Conservation (phyloP, 2,888 invertebrate species). For the Pollenia griseotomentosa region DNA sequence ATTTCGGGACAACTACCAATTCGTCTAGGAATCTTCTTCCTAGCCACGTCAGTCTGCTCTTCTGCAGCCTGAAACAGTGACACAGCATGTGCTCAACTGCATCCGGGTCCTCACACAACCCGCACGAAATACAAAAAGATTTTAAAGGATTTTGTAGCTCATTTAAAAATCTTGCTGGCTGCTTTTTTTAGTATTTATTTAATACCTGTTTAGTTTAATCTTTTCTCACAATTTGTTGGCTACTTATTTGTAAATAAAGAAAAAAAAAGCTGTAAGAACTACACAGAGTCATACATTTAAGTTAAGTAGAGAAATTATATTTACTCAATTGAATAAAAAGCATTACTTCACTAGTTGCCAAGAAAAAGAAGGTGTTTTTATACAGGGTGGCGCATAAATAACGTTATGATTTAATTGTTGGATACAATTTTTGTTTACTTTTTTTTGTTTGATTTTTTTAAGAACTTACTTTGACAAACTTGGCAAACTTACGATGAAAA, state of each 20-base stretch:
- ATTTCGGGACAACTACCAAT: too few relatives aligned
- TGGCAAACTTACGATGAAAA: too few relatives aligned
- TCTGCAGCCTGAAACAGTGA: too few relatives aligned
- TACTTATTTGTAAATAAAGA: conserved; percentile 15
- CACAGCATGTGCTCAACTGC: too few relatives aligned
- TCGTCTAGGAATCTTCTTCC: too few relatives aligned
- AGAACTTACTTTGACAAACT: too few relatives aligned
- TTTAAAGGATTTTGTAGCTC: not conserved
- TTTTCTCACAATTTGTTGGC: conserved; percentile 40
- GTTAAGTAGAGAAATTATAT: conserved; percentile 45
- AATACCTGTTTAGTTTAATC: not conserved
- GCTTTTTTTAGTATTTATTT: not conserved
- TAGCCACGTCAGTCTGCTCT: too few relatives aligned
- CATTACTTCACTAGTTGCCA: not conserved
- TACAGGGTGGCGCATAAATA: too few relatives aligned
- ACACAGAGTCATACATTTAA: conserved; percentile 16
- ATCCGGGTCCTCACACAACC: too few relatives aligned
- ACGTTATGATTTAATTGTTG: too few relatives aligned
- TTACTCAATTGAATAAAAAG: conserved; percentile 52
- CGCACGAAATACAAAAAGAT: not conserved
- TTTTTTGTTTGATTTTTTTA: too few relatives aligned
- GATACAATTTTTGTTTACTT: too few relatives aligned
- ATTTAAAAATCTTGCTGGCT: not conserved
- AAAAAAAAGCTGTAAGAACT: not conserved
- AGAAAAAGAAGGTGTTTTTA: not conserved